Percentiles rank a stretch among this genome's conserved stretches.
Conservation (phyloP, 2,797 vertebrate species). For the Nasua narica region DNA sequence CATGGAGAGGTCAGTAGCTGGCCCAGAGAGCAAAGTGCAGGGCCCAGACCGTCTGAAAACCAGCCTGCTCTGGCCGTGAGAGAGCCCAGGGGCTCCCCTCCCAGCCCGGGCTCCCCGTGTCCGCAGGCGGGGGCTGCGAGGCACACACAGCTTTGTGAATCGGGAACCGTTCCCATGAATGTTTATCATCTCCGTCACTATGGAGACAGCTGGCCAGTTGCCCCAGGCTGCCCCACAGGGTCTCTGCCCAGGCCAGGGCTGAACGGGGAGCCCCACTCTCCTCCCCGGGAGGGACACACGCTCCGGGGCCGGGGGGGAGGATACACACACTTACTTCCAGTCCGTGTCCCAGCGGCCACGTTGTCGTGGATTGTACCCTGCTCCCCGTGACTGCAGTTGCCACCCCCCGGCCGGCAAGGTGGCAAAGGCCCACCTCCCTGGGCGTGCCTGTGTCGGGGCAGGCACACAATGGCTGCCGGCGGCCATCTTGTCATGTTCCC, state of each 20-base stretch:
- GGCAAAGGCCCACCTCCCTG: not conserved
- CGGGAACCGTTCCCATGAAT: not conserved
- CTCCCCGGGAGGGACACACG: accelerated
- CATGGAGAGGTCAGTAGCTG: not conserved
- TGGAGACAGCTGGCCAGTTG: not conserved
- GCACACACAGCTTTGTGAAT: not conserved
- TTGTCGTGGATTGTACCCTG: not conserved
- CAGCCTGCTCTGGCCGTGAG: accelerated
- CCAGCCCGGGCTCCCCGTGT: accelerated
- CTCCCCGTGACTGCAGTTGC: not conserved
- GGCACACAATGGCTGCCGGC: not conserved
- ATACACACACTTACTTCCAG: accelerated
- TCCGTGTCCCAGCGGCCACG: not conserved
- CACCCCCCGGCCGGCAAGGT: not conserved
- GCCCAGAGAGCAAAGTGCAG: not conserved
- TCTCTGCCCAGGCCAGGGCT: not conserved
- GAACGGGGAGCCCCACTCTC: accelerated
- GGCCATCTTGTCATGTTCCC: not conserved
- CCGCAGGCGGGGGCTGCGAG: not conserved
- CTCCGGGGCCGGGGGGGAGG: not conserved
- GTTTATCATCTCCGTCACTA: not conserved
- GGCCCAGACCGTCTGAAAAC: not conserved
- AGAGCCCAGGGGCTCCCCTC: not conserved
- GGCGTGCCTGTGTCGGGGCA: not conserved
- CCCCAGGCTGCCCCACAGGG: not conserved